Conservation (phyloP, 2,113 vertebrate species). For the Oceanites oceanicus region DNA sequence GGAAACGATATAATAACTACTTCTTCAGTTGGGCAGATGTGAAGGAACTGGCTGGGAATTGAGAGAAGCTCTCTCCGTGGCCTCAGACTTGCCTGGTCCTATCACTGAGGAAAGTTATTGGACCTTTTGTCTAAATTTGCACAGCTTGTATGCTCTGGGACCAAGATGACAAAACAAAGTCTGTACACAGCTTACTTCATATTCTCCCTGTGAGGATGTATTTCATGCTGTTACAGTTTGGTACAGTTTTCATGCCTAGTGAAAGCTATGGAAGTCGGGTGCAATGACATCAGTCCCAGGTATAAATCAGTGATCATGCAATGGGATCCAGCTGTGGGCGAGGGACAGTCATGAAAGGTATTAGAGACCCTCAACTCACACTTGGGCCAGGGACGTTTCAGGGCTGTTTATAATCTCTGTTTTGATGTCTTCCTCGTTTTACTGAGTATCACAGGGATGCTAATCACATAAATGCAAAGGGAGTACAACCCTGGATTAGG, state of each 20-base stretch:
- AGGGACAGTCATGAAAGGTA: neutral
- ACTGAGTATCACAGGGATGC: neutral
- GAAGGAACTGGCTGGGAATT: neutral
- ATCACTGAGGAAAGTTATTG: neutral
- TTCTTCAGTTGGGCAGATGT: neutral
- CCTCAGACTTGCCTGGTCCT: neutral
- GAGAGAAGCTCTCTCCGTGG: neutral
- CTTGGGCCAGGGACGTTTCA: neutral
- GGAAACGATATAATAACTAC: neutral
- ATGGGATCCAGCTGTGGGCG: fast-evolving
- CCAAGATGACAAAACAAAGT: neutral
- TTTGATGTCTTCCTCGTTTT: neutral
- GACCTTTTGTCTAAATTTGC: neutral
- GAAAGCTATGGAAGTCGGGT: neutral
- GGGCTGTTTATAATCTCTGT: neutral
- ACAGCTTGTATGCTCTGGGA: neutral
- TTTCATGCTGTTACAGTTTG: neutral
- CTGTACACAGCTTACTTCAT: neutral
- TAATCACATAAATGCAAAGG: neutral
- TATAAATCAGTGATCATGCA: neutral
- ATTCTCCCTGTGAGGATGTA: neutral
- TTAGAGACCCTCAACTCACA: neutral
- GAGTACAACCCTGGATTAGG: neutral
- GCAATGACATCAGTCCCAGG: neutral
- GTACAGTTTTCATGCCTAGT: too few relatives aligned